Conservation (phyloP, 1,140 invertebrate species). For the Brachionus sp. region DNA sequence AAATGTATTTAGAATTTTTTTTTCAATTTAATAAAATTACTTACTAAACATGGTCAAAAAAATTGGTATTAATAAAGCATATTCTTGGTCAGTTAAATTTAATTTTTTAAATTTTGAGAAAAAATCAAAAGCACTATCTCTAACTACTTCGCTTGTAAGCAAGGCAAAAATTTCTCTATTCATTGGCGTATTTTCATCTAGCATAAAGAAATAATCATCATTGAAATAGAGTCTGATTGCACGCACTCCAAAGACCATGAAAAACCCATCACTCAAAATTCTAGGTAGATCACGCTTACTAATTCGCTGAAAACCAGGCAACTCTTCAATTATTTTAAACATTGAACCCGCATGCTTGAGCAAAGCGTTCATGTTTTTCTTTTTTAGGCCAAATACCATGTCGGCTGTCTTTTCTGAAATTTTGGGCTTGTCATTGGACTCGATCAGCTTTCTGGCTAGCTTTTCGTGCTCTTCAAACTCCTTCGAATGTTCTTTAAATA, state of each 20-base stretch:
- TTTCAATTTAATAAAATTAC: neutral
- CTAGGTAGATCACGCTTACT: neutral
- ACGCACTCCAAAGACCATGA: neutral
- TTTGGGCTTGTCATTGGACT: neutral
- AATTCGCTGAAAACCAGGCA: slow-evolving; percentile 5
- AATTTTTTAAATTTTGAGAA: neutral
- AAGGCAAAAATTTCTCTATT: neutral
- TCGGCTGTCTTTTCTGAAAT: neutral
- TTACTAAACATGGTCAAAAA: neutral
- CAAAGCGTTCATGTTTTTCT: neutral
- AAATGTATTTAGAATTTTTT: neutral
- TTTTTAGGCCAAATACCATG: neutral
- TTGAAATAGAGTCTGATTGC: neutral
- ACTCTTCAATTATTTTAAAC: neutral
- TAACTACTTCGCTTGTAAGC: neutral
- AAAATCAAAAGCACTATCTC: slow-evolving; percentile 35
- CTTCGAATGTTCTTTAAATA: neutral
- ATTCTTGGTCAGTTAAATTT: neutral
- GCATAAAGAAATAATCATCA: slow-evolving; percentile 28
- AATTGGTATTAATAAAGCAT: neutral
- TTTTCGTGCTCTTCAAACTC: neutral
- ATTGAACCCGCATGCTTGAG: neutral
- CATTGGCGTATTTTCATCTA: neutral
- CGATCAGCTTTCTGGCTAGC: too few relatives aligned
- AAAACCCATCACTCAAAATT: neutral